Evolutionary conservation across 2,113 vertebrate genomes (phyloP), one percentile per base, ranked within the genome.

Genomic region (Zapornia atra): DNA sequence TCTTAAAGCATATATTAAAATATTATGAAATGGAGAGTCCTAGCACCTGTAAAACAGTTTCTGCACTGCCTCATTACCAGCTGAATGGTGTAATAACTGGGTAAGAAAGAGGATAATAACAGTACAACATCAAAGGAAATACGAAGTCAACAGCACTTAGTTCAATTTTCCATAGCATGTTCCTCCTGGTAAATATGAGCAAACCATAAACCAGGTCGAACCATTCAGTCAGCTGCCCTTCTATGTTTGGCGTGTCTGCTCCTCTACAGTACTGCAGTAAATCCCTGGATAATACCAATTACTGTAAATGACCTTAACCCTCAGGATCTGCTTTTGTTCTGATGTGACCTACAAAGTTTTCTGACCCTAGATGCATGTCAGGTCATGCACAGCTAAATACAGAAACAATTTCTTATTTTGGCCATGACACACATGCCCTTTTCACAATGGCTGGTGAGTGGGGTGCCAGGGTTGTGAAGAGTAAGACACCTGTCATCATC

Each of bases 381-480:
- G 48, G 76, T 81, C 90, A 92, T 1, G 36, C 2, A 5, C 50
- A 88, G 76, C 68, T 96, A 88, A 96, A 94, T 86, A 88, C 7
- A 82, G 92, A 93, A 90, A 61, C 73, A 72, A 71, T 19, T 68
- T 88, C 53, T 83, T 94, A 44, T 81, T 92, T 83, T 90, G 76
- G 64, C 80, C 0, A 0, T 54, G 34, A 33, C 53, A 40, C n/a
- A 38, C 7, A 0, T 86, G 82, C 60, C 53, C 93, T 96, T 93
- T 86, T 31, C 53, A 44, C 42, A 50, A 12, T 0, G 8, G 8
- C 24, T 59, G 57, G 29, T 68, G 61, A 82, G 46, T 59, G 75
- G 59, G 31, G 8, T 92, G 82, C 68, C 86, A 88, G 31, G 19
- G 34, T 40, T 73, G 24, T 81, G 56, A 76, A 80, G 63, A 90